These are phyloP conservation scores for Eudyptes chrysolophus DNA, from an alignment of 2,113 vertebrate genomes.

Conservation along the genomic window DNA sequence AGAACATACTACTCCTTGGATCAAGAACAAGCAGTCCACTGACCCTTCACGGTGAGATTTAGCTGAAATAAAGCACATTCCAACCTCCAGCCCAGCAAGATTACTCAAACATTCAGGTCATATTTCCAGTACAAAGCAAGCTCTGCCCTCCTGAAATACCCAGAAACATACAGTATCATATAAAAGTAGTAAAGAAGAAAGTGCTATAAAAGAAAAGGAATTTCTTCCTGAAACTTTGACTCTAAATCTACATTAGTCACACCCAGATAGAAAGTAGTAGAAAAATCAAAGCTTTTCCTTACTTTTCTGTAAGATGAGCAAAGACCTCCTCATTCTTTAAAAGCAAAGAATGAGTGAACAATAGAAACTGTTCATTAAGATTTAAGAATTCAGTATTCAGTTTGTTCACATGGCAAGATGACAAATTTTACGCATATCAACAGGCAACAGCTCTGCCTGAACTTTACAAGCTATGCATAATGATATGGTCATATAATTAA, in stretches of 20 bases:
- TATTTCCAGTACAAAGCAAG: not conserved
- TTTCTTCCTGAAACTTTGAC: not conserved
- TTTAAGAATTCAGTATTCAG: not conserved
- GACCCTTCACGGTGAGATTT: not conserved
- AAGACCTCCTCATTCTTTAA: not conserved
- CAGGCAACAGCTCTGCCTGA: not conserved
- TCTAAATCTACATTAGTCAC: not conserved
- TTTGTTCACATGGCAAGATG: not conserved
- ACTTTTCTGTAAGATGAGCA: not conserved
- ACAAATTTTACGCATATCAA: not conserved
- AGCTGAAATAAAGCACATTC: not conserved
- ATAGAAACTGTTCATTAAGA: not conserved
- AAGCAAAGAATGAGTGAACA: not conserved
- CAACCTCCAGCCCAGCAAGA: not conserved
- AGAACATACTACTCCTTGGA: constrained; percentile 11
- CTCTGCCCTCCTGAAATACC: not conserved
- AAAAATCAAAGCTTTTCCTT: not conserved
- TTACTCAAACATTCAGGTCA: not conserved
- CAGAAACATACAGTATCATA: not conserved
- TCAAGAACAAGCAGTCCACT: constrained; percentile 28
- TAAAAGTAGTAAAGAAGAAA: not conserved
- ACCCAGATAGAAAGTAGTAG: not conserved
- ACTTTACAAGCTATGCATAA: not conserved
- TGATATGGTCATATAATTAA: not conserved
- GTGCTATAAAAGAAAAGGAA: not conserved